Evolutionary conservation across 2,888 invertebrate species (phyloP).

Genomic region (Pristionchus maxplancki): DNA sequence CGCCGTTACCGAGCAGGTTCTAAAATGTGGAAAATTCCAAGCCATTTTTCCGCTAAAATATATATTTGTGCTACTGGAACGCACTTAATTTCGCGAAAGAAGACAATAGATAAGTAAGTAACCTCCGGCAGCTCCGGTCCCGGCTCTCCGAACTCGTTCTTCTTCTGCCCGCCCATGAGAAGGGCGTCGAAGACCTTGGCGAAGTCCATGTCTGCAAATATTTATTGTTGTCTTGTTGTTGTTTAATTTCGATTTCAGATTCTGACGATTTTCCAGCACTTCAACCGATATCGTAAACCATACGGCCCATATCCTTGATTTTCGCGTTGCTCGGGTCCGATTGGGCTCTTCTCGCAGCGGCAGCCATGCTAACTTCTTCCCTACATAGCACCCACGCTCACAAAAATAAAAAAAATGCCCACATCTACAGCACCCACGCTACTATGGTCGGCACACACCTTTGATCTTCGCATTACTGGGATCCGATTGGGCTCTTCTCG

Average conservation of each 20-base stretch:
- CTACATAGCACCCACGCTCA: too few relatives aligned
- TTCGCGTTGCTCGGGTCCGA: slow-evolving; percentile 51
- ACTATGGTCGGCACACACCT: too few relatives aligned
- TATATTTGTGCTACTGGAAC: too few relatives aligned
- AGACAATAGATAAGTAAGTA: neutral
- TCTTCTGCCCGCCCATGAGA: slow-evolving; percentile 67
- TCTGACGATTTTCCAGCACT: too few relatives aligned
- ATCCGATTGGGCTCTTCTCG: slow-evolving; percentile 49
- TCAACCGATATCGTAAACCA: too few relatives aligned
- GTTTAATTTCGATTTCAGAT: too few relatives aligned
- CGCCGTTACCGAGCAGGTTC: neutral
- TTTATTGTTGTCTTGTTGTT: too few relatives aligned
- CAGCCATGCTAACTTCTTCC: slow-evolving; percentile 51
- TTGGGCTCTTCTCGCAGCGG: slow-evolving; percentile 40
- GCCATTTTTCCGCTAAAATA: too few relatives aligned
- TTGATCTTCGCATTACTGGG: slow-evolving; percentile 47
- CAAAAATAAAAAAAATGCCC: too few relatives aligned
- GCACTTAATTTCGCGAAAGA: neutral
- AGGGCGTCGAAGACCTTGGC: slow-evolving; percentile 71
- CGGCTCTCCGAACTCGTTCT: slow-evolving; percentile 73
- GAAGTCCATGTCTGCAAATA: slow-evolving; percentile 64
- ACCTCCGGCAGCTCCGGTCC: slow-evolving; percentile 72
- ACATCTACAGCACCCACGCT: too few relatives aligned
- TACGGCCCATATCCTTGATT: too few relatives aligned
- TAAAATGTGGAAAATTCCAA: neutral